Conservation (phyloP, 1,140 invertebrate genomes). For the Andricus grossulariae region DNA sequence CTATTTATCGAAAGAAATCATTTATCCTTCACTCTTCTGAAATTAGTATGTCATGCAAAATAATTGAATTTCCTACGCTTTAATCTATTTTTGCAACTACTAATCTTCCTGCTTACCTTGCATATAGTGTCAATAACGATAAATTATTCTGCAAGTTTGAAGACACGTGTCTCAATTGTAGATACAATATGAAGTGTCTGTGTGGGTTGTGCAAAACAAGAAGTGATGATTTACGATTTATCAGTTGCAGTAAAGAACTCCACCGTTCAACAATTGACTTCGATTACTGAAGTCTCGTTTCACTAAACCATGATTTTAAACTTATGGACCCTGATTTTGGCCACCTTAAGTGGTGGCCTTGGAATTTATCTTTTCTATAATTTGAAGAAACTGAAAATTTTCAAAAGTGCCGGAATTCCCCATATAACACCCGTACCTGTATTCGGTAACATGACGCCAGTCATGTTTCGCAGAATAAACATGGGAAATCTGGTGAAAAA, state of each 20-base stretch:
- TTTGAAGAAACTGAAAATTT: slow-evolving; percentile 3
- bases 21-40: too few species aligned
- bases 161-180: too few species aligned
- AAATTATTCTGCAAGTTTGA: too few species aligned
- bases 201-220: too few species aligned
- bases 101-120: too few species aligned
- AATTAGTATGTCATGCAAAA: too few species aligned
- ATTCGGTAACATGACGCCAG: slow-evolving; percentile 28
- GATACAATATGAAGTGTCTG: too few species aligned
- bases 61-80: too few species aligned
- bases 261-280: not conserved
- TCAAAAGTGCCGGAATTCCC: slow-evolving; percentile 35
- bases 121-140: too few species aligned
- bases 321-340: not conserved
- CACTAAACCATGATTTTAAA: not conserved
- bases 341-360: not conserved
- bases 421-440: slow-evolving; percentile 29
- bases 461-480: not conserved
- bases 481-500: not conserved
- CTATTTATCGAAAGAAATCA: too few species aligned
- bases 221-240: too few species aligned
- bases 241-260: not conserved
- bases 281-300: not conserved
- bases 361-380: not conserved
- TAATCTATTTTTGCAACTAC: too few species aligned